These are phyloP conservation scores for Perizoma flavofasciatum DNA, from an alignment of 2,888 invertebrate species.

Conservation along the genomic window DNA sequence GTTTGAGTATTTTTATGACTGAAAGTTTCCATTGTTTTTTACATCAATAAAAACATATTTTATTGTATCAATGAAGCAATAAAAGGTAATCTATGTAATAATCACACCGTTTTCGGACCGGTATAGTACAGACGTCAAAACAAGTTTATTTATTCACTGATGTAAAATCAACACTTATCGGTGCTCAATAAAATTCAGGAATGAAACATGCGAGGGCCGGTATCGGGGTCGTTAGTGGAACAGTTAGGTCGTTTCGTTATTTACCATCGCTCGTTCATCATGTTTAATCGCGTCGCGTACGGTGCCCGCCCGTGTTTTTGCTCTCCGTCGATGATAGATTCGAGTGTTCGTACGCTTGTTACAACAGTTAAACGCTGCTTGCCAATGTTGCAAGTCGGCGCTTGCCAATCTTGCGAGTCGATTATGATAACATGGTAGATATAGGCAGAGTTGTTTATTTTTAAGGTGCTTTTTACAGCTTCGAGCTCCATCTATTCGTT, in stretches of 20 bases:
- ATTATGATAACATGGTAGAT: constrained; percentile 1
- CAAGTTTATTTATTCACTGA: constrained; percentile 35
- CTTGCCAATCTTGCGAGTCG: constrained; percentile 6
- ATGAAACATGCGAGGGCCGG: constrained; percentile 59
- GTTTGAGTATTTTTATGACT: constrained; percentile 7
- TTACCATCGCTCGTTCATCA: constrained; percentile 72
- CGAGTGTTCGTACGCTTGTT: constrained; percentile 24
- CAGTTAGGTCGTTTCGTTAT: constrained; percentile 64
- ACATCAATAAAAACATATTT: background rate
- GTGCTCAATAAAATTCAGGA: constrained; percentile 58
- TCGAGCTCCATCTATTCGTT: too few species aligned
- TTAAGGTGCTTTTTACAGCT: too few species aligned
- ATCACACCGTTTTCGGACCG: background rate
- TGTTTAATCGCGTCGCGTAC: constrained; percentile 67
- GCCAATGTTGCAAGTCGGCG: constrained; percentile 15
- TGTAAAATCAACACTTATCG: constrained; percentile 54
- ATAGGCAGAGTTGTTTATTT: too few species aligned
- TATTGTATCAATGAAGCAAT: constrained; percentile 2
- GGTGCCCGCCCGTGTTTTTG: constrained; percentile 56
- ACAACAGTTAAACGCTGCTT: constrained; percentile 11
- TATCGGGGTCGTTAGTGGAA: constrained; percentile 68
- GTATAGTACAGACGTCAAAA: constrained; percentile 8
- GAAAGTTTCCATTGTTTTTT: constrained; percentile 2
- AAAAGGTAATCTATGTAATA: background rate
- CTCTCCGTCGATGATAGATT: constrained; percentile 38